phyloP scores from a whole-genome alignment of 1,140 invertebrate species.

The Hyphantria cunea region DNA sequence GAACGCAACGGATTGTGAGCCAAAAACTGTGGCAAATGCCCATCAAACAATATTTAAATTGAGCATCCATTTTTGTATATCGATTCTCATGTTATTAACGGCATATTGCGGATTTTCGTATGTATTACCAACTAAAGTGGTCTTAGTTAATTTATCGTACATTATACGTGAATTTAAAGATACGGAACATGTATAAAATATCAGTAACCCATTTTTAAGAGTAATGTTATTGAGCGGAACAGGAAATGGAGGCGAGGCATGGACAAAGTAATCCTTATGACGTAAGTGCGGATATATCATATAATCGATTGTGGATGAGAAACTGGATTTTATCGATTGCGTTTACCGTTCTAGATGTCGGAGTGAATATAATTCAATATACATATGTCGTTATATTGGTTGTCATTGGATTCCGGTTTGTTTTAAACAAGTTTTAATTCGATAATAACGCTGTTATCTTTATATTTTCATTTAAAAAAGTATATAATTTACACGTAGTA shows the following conservation, averaged over 20 bases:
- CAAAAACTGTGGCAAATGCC: background rate
- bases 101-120: constrained; percentile 13
- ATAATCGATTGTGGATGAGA: background rate
- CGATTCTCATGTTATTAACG: constrained; percentile 1
- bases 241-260: background rate
- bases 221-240: background rate
- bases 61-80: constrained; percentile 5
- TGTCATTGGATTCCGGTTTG: background rate
- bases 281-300: background rate
- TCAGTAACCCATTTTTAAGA: background rate
- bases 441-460: background rate
- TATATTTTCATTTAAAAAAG: background rate
- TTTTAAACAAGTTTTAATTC: background rate
- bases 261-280: too few relatives aligned
- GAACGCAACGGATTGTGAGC: background rate
- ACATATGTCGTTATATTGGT: background rate
- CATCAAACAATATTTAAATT: constrained; percentile 2
- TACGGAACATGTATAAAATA: background rate
- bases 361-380: background rate
- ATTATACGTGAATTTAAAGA: background rate
- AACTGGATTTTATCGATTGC: background rate
- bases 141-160: background rate
- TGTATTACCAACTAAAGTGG: background rate
- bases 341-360: background rate
- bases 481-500: too few relatives aligned